Percentiles rank a stretch among this genome's conserved stretches.
These are phyloP conservation scores for Pseudococcus longispinus DNA, from an alignment of 2,888 invertebrate species.

Conservation along the genomic window DNA sequence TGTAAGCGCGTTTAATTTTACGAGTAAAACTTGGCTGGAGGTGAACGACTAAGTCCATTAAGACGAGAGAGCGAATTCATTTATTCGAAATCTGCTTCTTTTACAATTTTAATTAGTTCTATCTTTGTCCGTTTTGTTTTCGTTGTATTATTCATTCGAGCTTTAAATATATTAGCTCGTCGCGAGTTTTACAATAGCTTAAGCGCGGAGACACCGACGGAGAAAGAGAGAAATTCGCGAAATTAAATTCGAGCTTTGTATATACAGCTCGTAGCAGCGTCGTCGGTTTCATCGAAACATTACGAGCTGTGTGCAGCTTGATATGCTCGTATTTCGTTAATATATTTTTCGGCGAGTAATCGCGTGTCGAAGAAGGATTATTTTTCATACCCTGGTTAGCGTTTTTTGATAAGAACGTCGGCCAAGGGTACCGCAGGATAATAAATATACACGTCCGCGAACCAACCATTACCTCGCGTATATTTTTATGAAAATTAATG, in stretches of 20 bases:
- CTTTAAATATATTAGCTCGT: slow-evolving; percentile 31
- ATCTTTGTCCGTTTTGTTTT: slow-evolving; percentile 36
- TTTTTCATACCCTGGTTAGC: slow-evolving; percentile 27
- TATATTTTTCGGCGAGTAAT: not conserved
- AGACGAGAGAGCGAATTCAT: slow-evolving; percentile 22
- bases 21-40: slow-evolving; percentile 37
- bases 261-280: not conserved
- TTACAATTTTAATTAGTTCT: slow-evolving; percentile 43
- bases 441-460: not conserved
- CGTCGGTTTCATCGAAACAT: not conserved
- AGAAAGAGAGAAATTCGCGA: not conserved
- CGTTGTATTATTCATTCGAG: slow-evolving; percentile 34
- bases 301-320: not conserved
- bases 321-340: too few species aligned
- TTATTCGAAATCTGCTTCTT: slow-evolving; percentile 35
- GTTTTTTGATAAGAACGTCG: slow-evolving; percentile 9
- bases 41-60: slow-evolving; percentile 51
- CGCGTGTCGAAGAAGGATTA: slow-evolving; percentile 4
- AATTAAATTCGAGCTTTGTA: slow-evolving; percentile 1
- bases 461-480: not conserved
- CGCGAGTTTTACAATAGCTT: slow-evolving; percentile 24
- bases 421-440: not conserved
- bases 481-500: not conserved
- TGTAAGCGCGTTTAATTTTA: slow-evolving; percentile 40
- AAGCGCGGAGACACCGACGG: not conserved